phyloP scores from a whole-genome alignment of 1,140 invertebrate genomes.

The Papilio helenus region DNA sequence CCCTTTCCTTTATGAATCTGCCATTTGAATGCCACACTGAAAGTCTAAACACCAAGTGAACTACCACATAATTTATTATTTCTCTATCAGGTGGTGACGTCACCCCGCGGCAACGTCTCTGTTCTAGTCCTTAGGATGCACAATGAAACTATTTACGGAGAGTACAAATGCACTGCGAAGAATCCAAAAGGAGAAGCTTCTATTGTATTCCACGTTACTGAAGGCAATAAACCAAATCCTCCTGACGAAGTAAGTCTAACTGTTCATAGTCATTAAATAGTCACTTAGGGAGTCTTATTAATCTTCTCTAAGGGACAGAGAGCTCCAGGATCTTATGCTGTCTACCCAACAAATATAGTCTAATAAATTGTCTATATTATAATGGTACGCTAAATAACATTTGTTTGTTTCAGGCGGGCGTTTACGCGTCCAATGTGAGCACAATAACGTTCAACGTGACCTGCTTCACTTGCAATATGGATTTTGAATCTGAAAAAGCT shows the following conservation, averaged over 20 bases:
- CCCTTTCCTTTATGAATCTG: too few relatives aligned
- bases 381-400: not conserved
- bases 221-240: constrained; percentile 63
- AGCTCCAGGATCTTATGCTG: not conserved
- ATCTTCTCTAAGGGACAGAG: too few relatives aligned
- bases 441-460: constrained; percentile 66
- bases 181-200: constrained; percentile 62
- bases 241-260: constrained; percentile 64
- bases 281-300: too few relatives aligned
- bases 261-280: too few relatives aligned
- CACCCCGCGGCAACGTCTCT: constrained; percentile 59
- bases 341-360: not conserved
- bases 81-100: constrained; percentile 52
- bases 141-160: constrained; percentile 53
- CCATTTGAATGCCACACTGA: too few relatives aligned
- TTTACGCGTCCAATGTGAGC: constrained; percentile 46
- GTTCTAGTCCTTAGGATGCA: constrained; percentile 61
- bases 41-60: not conserved
- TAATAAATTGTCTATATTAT: not conserved
- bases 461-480: constrained; percentile 59
- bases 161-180: constrained; percentile 68
- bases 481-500: constrained; percentile 49
- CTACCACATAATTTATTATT: not conserved
- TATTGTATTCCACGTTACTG: constrained; percentile 65
- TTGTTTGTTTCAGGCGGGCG: constrained; percentile 50